Conservation (phyloP, 2,888 invertebrate genomes). For the Drosophila robusta region DNA sequence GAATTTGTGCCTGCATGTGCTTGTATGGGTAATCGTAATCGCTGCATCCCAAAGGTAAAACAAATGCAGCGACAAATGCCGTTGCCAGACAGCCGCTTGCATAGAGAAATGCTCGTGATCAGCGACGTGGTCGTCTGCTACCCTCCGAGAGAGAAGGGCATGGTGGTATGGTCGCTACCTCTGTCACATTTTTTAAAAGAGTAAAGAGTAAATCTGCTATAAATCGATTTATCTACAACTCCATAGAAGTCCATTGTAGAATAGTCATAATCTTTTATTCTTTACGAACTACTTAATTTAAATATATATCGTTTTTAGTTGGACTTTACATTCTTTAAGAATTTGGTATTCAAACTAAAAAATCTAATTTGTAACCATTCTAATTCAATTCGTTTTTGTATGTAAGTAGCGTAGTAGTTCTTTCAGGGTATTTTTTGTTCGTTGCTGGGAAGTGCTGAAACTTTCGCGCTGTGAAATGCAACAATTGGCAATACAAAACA, state of each 20-base stretch:
- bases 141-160: conserved; percentile 19
- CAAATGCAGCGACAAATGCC: conserved; percentile 47
- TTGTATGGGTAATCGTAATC: conserved; percentile 42
- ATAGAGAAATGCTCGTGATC: conserved; percentile 70
- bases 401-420: background rate
- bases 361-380: too few relatives aligned
- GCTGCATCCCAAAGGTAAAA: conserved; percentile 69
- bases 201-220: too few relatives aligned
- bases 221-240: too few relatives aligned
- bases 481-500: conserved; percentile 18
- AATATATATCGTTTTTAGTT: too few relatives aligned
- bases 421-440: conserved; percentile 13
- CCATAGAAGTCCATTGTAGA: too few relatives aligned
- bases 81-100: conserved; percentile 59
- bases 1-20: conserved; percentile 9
- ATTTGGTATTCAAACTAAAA: background rate
- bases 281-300: too few relatives aligned
- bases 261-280: too few relatives aligned
- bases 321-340: too few relatives aligned
- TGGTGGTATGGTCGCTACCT: conserved; percentile 1
- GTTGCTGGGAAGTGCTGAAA: background rate
- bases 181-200: too few relatives aligned
- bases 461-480: background rate
- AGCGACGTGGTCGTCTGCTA: conserved; percentile 45
- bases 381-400: background rate